Evolutionary conservation across 2,888 invertebrate species (phyloP).

Genomic region (Lasioglossum villosulum): DNA sequence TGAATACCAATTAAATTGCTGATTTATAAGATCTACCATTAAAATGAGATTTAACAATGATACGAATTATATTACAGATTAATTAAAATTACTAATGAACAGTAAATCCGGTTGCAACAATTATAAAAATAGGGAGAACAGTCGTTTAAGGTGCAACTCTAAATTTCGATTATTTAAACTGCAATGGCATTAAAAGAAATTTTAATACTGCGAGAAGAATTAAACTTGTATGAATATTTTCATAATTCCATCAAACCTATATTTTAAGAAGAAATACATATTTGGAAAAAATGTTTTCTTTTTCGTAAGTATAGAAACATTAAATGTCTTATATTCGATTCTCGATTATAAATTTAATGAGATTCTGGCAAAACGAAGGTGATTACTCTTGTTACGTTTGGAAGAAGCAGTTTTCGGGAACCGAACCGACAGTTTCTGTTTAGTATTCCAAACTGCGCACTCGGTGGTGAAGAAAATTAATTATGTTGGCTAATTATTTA

Average conservation of each 20-base stretch:
- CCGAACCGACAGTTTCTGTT: constrained; percentile 65
- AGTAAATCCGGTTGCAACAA: not conserved
- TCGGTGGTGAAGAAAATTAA: constrained; percentile 78
- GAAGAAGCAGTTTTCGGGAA: constrained; percentile 62
- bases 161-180: not conserved
- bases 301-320: not conserved
- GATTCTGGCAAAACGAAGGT: constrained; percentile 19
- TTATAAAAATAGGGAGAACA: not conserved
- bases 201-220: not conserved
- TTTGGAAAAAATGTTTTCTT: accelerated
- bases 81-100: constrained; percentile 3
- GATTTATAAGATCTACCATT: not conserved
- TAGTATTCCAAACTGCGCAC: constrained; percentile 77
- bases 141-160: not conserved
- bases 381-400: constrained; percentile 38
- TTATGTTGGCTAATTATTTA: constrained; percentile 80
- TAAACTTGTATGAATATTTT: not conserved
- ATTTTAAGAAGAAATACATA: not conserved
- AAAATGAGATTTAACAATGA: not conserved
- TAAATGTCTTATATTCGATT: not conserved
- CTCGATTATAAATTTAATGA: constrained; percentile 7
- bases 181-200: not conserved
- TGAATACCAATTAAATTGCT: constrained; percentile 1
- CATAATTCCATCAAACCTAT: not conserved
- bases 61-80: constrained; percentile 1